Conservation (phyloP, 53 echinoderm and acorn worm species). For the Paelopatides confundens region DNA sequence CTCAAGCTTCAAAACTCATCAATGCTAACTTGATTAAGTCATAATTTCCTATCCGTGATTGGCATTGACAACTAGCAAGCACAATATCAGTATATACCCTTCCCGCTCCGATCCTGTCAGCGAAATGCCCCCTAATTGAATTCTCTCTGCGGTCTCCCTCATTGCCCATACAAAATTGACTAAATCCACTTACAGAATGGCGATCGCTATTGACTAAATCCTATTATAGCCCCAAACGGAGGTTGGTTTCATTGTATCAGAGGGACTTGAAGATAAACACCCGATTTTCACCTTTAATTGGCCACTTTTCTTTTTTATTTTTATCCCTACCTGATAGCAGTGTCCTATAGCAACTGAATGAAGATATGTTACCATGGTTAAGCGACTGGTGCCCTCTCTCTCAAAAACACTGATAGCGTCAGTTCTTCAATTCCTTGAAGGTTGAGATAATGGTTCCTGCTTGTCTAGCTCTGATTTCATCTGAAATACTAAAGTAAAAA, state of each 20-base stretch:
- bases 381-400: neutral
- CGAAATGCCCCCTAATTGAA: constrained; percentile 16
- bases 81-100: constrained; percentile 16
- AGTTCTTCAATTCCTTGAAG: too few relatives aligned
- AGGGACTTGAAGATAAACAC: constrained; percentile 21
- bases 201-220: constrained; percentile 22
- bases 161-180: neutral
- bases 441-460: too few relatives aligned
- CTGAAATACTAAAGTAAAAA: too few relatives aligned
- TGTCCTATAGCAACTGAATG: neutral
- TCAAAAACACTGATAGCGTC: neutral
- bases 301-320: neutral
- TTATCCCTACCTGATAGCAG: neutral
- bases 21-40: constrained; percentile 17
- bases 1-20: constrained; percentile 19
- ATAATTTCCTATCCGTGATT: constrained; percentile 13
- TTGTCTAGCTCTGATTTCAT: too few relatives aligned
- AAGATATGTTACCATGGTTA: neutral
- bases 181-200: constrained; percentile 1
- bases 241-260: constrained; percentile 26
- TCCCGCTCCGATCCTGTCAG: neutral
- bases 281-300: constrained; percentile 37
- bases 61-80: constrained; percentile 41
- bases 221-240: neutral
- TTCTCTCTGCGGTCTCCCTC: neutral